Evolutionary conservation across 2,888 invertebrate genomes (phyloP).

Genomic region (Melanostoma scalare): DNA sequence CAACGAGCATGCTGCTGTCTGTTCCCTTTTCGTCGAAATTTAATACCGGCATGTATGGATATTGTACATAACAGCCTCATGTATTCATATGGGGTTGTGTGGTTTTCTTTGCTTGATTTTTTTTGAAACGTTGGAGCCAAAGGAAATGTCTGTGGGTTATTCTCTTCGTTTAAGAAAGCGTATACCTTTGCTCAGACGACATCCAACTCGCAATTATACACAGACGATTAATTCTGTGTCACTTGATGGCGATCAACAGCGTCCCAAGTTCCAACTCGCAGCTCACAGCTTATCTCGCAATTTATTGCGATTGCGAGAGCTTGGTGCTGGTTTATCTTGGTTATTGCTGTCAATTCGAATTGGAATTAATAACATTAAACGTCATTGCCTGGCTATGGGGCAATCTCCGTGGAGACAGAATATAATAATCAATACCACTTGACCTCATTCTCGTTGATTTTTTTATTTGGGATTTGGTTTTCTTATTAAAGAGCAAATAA

Average conservation of each 20-base stretch:
- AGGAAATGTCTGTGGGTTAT: no score
- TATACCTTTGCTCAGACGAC: background rate
- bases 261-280: background rate
- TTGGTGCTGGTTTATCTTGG: conserved; percentile 11
- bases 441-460: conserved; percentile 16
- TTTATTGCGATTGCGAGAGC: conserved; percentile 36
- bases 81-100: no score
- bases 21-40: no score
- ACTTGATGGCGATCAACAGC: conserved; percentile 10
- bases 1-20: no score
- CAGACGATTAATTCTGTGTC: conserved; percentile 24
- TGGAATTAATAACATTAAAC: conserved; percentile 33
- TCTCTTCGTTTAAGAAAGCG: no score
- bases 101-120: no score
- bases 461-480: background rate
- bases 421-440: conserved; percentile 13
- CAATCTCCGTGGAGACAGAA: conserved; percentile 11
- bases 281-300: conserved; percentile 16
- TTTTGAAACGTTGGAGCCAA: no score
- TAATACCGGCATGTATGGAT: no score
- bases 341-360: conserved; percentile 33
- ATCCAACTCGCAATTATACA: conserved; percentile 17
- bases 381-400: conserved; percentile 14
- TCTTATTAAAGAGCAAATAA: no score
- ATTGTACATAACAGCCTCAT: no score